These are phyloP conservation scores for Odontocolon sp. DNA, from an alignment of 2,888 invertebrate genomes.

Conservation along the genomic window DNA sequence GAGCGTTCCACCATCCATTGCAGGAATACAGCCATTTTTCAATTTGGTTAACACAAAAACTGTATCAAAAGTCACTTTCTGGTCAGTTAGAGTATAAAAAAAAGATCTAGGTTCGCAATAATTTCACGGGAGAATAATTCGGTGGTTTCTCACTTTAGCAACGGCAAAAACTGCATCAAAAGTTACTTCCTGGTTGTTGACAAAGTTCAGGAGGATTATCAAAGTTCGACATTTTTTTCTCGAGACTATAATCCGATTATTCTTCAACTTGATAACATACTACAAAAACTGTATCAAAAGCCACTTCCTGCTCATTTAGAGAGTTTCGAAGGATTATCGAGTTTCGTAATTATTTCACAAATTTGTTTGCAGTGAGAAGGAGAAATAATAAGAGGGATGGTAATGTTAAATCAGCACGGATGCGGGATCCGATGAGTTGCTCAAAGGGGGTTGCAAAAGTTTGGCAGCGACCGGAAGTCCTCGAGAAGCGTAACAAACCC, in stretches of 20 bases:
- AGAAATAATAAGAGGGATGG: not conserved
- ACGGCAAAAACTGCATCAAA: not conserved
- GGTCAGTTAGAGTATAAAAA: not conserved
- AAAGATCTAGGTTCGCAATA: too few species aligned
- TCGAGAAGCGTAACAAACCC: conserved; percentile 52
- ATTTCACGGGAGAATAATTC: too few species aligned
- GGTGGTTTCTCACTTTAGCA: too few species aligned
- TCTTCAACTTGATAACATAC: too few species aligned
- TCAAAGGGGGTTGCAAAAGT: conserved; percentile 49
- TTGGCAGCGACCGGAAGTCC: conserved; percentile 49
- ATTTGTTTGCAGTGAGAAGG: conserved; percentile 30
- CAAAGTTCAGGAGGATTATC: conserved; percentile 14
- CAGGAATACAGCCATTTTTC: conserved; percentile 13
- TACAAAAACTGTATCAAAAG: not conserved
- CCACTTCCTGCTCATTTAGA: not conserved
- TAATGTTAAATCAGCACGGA: conserved; percentile 3
- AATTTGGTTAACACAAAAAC: conserved; percentile 29
- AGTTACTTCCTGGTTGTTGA: not conserved
- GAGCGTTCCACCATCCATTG: conserved; percentile 3
- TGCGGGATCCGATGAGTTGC: not conserved
- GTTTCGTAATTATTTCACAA: conserved; percentile 37
- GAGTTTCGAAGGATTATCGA: conserved; percentile 10
- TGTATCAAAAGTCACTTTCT: not conserved
- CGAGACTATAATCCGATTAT: too few species aligned
- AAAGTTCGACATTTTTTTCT: too few species aligned